Base-by-base conservation (phyloP, 2,888 invertebrate species). In the Eucera pruinosa region DNA sequence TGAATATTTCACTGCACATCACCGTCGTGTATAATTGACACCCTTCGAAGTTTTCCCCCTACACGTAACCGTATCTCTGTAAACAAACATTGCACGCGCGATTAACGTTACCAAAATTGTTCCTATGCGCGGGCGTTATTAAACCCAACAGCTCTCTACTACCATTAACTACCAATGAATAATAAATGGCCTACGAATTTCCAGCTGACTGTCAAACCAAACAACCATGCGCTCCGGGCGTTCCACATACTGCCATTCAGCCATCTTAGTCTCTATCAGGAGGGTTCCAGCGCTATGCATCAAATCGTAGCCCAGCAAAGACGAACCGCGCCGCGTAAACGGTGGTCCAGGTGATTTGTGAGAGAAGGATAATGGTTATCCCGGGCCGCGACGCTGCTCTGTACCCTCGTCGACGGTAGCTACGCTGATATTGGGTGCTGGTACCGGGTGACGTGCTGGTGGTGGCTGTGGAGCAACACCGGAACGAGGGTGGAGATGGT, bases 291-390 rank as follows among this genome's bases (percentile, higher is more conserved):
- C 30, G 61, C 47, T 15, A 30, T 73, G 73, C 64, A 65, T 80
- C 60, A 65, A 67, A 57, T 71, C 73, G 65, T 47, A 50, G 67
- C 52, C 25, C 36, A 30, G 62, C 81, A 67, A 81, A 84, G 81
- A 80, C 70, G 80, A 66, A 50, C 60, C 47, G 18, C 39, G 65
- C 58, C 58, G 71, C 71, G 75, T 80, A 72, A 80, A 73, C 80
- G 82, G 66, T 33, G 81, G 82, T 76, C 84, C 84, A 84, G 82
- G 87, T 90, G 91, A 91, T 91, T 91, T 91, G 90, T 89, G 90
- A 89, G 89, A 88, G 88, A 83, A 81, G 83, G 86, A 86, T 88
- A 87, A 89, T 87, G 85, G 89, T 84, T 87, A 88, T 89, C 90
- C 89, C 89, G 89, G 89, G 88, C 89, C 81, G 81, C 83, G 81